Base-by-base conservation (phyloP, 2,113 vertebrate species). In the Paratilapia polleni region DNA sequence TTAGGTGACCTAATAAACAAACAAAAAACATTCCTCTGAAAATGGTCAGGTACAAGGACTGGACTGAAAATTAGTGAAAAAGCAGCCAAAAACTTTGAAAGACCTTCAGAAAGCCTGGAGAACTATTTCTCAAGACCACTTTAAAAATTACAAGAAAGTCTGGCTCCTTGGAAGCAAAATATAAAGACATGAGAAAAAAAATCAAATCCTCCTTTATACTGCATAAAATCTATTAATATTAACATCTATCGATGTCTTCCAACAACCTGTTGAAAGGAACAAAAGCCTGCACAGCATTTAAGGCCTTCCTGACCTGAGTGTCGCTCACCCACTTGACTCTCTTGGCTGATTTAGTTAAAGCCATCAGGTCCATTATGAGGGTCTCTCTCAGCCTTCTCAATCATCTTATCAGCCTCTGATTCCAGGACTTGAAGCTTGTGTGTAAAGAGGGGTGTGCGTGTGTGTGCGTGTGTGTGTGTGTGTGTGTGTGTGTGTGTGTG, bases 321-420 rank as follows among this genome's bases (percentile, higher is more conserved):
- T 81, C 54, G 63, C 41, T 80, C 78, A 14, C 22, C 88, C 88
- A 92, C 92, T 94, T 90, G 93, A 92, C 92, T 90, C 85, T 77
- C 4, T 68, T 26, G 70, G 49, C 84, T 88, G 26, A 86, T 87
- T 88, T 68, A 88, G 61, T 87, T 85, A 89, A 85, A 88, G 83
- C 82, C 80, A 77, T 90, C 74, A 41, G 85, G 41, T 84, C 88
- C 43, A 80, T 88, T 60, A 64, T 43, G 38, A 38, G 54, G 24
- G 19, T 31, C 49, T 60, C 24, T 77, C 52, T 81, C 79, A 31
- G 4, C 9, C 66, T 31, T 80, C 77, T 64, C 49, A 74, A 74
- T 47, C 66, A 70, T 47, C 43, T 8, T 52, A 15, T 75, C 74
- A 63, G 1, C 26, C 77, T 78, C 77, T 86, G 89, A 89, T 91